These are phyloP conservation scores for Sminthurinus aureus DNA, from an alignment of 2,888 invertebrate species.

Conservation along the genomic window DNA sequence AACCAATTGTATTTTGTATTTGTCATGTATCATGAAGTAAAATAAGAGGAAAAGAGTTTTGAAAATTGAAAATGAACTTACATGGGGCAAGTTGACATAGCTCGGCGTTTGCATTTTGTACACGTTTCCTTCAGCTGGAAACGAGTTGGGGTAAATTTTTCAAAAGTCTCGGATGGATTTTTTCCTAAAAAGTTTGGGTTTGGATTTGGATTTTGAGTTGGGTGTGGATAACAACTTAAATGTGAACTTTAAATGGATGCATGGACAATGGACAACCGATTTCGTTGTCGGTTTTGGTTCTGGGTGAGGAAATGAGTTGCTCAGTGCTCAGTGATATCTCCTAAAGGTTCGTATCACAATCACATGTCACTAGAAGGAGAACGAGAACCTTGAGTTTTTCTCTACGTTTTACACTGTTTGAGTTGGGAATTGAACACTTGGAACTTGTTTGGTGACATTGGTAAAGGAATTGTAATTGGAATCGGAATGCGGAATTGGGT, in stretches of 20 bases:
- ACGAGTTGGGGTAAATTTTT: background rate
- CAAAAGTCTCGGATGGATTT: too few species aligned
- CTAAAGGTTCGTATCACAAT: background rate
- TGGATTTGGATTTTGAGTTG: background rate
- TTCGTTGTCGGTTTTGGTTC: background rate
- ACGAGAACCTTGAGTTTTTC: background rate
- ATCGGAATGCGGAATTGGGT: too few species aligned
- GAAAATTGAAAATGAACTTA: constrained; percentile 3
- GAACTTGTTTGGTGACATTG: too few species aligned
- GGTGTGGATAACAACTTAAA: background rate
- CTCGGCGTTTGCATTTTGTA: constrained; percentile 22
- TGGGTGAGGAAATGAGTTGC: constrained; percentile 9
- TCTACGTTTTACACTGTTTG: background rate
- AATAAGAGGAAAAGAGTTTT: too few species aligned
- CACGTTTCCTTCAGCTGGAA: background rate
- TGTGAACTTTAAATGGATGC: too few species aligned
- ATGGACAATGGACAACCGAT: too few species aligned
- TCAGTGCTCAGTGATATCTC: constrained; percentile 24
- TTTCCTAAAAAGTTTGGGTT: background rate
- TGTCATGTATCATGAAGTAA: background rate
- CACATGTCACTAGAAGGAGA: background rate
- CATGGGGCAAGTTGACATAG: constrained; percentile 28
- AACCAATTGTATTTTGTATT: too few species aligned
- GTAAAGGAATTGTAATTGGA: too few species aligned
- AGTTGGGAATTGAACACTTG: too few species aligned